Base-by-base conservation (phyloP, 2,113 vertebrate species). In the Muntiacus muntjak region DNA sequence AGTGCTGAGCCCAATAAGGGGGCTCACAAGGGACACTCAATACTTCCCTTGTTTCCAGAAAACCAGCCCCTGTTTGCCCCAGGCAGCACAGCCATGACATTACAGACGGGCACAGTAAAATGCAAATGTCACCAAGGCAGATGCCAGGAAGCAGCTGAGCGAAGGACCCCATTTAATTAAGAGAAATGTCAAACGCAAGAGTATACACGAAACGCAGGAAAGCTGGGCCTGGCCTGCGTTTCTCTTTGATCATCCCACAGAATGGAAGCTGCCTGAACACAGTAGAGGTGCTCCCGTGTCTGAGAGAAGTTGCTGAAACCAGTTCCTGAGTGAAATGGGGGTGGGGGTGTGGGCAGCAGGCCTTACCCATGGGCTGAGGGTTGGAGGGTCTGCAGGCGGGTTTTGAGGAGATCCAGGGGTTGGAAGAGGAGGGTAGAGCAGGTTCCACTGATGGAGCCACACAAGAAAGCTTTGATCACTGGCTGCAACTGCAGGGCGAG, bases 351-450 rank as follows among this genome's bases (percentile, higher is more conserved):
- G n/a, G 33, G 5, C 52, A 28, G 1, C 1, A 9, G 25, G 47
- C 54, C 98, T 96, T 97, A 99, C 99, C 99, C 95, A 7, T 95
- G 85, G 74, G 98, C 55, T 9, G 97, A 55, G 76, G 98, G 98
- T 96, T 99, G 99, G 30, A 99, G 86, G 0, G 99, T 99, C 98
- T 99, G 99, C 91, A 99, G 98, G 7, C 99, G 99, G 0, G 99
- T 99, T 98, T 99, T 99, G 64, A 99, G 98, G 95, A 99, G 98
- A 97, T 99, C 99, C 26, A 99, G 99, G 2, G 99, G 99, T 74
- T 99, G 99, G 98, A 99, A 99, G 47, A 99, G 99, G 71, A 99
- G 99, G 0, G 99, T 99, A 40, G 99, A 99, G 98, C 99, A 99
- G 74, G 99, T 99, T 43, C 99, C 99, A 33, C 99, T 99, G 92